Evolutionary conservation across 2,113 vertebrate species (phyloP), one percentile per base, ranked within the genome.

Genomic region (Crotophaga sulcirostris): DNA sequence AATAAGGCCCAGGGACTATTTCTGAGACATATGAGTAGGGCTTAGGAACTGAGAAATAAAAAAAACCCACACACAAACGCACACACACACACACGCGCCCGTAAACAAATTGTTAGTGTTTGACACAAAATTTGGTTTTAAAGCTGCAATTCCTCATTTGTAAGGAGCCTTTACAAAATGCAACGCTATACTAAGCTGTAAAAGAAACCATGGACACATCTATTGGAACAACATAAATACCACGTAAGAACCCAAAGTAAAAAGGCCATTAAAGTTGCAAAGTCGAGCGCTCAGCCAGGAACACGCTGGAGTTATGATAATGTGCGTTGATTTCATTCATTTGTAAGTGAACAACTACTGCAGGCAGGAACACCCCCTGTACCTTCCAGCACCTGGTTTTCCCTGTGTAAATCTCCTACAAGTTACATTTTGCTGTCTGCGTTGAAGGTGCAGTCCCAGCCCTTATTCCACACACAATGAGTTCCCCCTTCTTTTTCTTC

Each of bases 141-240:
- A 97, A 98, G 96, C 95, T 87, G 96, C 79, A 58, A 63, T 67
- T 91, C 87, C 93, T 83, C 23, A 2, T 25, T 60, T 11, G 13
- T 42, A 58, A 85, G 31, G 89, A 80, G 96, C 80, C 90, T 75
- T 97, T 86, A 91, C 79, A 96, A 96, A 97, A 96, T 2, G 20
- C 88, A 66, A 45, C 29, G 86, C 96, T 96, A 85, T 6, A 56
- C 93, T 95, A 97, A 87, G 94, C 94, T 96, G 88, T 44, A 62
- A 87, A 87, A 93, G 77, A 91, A 89, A 72, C 78, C 92, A 63
- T 2, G 60, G 92, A 92, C 62, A 85, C 67, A 19, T 80, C 95
- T 94, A 96, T 76, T 38, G 24, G n/a, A 89, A 95, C 86, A 95
- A 97, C 96, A 97, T 97, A 97, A 98, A 98, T 97, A 97, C 85